Conservation (phyloP, 2,797 vertebrate genomes). For the Borostomias antarcticus region DNA sequence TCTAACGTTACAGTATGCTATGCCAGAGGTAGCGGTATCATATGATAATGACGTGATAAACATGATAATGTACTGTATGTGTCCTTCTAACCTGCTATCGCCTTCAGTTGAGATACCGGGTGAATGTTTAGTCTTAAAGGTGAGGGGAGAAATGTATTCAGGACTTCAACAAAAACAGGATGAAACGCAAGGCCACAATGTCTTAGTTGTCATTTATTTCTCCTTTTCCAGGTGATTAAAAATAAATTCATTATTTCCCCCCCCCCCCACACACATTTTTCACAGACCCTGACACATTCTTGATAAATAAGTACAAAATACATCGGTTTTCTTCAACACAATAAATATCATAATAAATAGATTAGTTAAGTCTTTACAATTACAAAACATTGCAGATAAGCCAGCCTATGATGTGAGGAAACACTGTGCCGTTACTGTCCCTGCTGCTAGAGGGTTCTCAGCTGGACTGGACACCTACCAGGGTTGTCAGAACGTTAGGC, state of each 20-base stretch:
- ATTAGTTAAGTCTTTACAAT: conserved; percentile 74
- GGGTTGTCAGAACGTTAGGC: conserved; percentile 59
- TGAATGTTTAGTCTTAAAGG: too few relatives aligned
- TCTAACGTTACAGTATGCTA: neutral
- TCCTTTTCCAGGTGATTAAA: conserved; percentile 73
- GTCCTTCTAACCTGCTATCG: too few relatives aligned
- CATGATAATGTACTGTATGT: too few relatives aligned
- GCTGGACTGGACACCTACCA: conserved; percentile 31
- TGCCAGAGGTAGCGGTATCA: too few relatives aligned
- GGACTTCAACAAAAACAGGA: conserved; percentile 8
- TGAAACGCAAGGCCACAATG: conserved; percentile 24
- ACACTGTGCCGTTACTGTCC: conserved; percentile 79
- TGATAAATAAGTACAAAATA: conserved; percentile 87
- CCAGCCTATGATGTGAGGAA: conserved; percentile 74
- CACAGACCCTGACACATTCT: conserved; percentile 68
- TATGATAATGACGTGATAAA: neutral
- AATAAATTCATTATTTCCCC: conserved; percentile 71
- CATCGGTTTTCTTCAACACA: conserved; percentile 72
- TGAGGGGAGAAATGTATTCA: too few relatives aligned
- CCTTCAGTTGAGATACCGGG: too few relatives aligned
- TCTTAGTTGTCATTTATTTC: conserved; percentile 71
- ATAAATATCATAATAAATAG: conserved; percentile 88
- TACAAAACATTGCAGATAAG: conserved; percentile 67
- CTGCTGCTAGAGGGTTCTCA: conserved; percentile 61
- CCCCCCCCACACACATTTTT: conserved; percentile 67